Evolutionary conservation across 2,797 vertebrate species (phyloP), one percentile per base, ranked within the genome.

Genomic region (Oreochromis mossambicus): DNA sequence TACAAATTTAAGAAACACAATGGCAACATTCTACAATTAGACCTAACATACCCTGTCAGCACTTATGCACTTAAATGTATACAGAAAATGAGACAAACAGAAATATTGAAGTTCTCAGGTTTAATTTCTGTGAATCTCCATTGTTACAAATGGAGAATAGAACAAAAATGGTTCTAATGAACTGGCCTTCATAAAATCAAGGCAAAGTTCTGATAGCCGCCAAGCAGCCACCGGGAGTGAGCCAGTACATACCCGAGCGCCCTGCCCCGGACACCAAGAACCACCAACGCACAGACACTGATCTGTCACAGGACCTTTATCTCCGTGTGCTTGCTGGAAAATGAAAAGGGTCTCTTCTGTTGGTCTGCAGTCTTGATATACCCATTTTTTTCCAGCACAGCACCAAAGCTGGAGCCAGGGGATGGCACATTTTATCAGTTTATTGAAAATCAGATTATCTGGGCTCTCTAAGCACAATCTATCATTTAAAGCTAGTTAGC

Each of bases 51-150:
- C 10, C 58, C 76, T 82, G 75, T 26, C 48, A 38, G 21, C 41
- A 26, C 48, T 73, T 75, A 55, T 56, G 76, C 70, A 89, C 86
- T 89, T 83, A 50, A 82, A 84, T 78, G 34, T 21, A 36, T 15
- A 48, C 5, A 66, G 36, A 46, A n/a, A 48, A 12, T 36, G 19
- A 80, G 21, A 80, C 8, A 29, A 75, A 50, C 43, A 75, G 10
- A 75, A 19, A 48, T 73, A 48, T 12, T 48, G 3, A 48, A 50
- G 43, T 32, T 43, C 21, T 26, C n/a, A 24, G 21, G 21, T 43
- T 43, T 41, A 43, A 43, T 15, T 70, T 26, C 70, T 5, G 70
- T 29, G 15, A 32, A 32, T 50, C 10, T 19, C 24, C 43, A 19
- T 48, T 50, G 26, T 48, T 48, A 75, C 4, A 61, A 61, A n/a